A percentile compares a stretch with the other conserved stretches of the same genome.
Evolutionary conservation across 1,140 invertebrate species (phyloP).

Genomic region (Drosophila orena): DNA sequence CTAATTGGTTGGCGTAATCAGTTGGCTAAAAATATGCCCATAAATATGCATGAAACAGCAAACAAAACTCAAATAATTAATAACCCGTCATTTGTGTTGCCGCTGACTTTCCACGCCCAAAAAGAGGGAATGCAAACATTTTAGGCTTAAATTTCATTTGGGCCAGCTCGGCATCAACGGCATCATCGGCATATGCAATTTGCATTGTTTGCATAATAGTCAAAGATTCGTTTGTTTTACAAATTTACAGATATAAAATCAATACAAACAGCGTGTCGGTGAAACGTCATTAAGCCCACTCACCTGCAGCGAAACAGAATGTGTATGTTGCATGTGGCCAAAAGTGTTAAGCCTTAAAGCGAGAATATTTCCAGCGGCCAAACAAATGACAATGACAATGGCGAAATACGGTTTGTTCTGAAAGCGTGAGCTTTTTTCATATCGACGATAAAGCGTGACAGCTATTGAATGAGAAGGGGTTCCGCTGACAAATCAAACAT

Average conservation of each 20-base stretch:
- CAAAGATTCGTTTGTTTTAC: slow-evolving; percentile 59
- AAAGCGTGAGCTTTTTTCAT: slow-evolving; percentile 13
- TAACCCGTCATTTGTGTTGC: slow-evolving; percentile 51
- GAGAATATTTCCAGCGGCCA: slow-evolving; percentile 25
- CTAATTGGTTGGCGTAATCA: slow-evolving; percentile 68
- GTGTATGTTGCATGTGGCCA: slow-evolving; percentile 14
- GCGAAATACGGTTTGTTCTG: neutral
- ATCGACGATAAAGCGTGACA: slow-evolving; percentile 30
- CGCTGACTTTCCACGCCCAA: neutral
- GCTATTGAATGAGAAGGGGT: slow-evolving; percentile 16
- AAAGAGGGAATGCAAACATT: neutral
- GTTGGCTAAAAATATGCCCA: slow-evolving; percentile 43
- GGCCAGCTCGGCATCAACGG: slow-evolving; percentile 2
- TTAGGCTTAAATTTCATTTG: slow-evolving; percentile 37
- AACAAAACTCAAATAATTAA: slow-evolving; percentile 62
- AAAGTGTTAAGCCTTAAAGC: slow-evolving; percentile 32
- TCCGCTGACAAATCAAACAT: neutral
- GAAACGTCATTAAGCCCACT: slow-evolving; percentile 31
- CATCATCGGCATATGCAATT: slow-evolving; percentile 7
- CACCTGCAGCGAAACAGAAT: slow-evolving; percentile 61
- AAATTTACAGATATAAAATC: slow-evolving; percentile 36
- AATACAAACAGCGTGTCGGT: slow-evolving; percentile 18
- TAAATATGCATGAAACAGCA: slow-evolving; percentile 33
- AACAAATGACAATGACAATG: neutral
- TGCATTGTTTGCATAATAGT: slow-evolving; percentile 48